Base-by-base conservation (phyloP, 2,888 invertebrate species). In the Rhodophaea formosa region DNA sequence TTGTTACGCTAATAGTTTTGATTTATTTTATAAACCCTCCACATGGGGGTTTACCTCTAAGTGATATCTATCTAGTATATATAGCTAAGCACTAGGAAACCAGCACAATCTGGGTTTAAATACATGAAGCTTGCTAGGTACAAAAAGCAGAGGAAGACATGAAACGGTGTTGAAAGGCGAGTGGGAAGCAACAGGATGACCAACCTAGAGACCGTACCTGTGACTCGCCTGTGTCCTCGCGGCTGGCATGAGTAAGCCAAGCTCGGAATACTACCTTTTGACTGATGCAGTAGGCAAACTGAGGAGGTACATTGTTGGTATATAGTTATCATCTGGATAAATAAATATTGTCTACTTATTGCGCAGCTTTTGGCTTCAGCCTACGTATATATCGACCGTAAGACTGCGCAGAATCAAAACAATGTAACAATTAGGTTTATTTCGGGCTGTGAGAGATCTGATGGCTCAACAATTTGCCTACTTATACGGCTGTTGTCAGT, bases 201-300 rank as follows among this genome's bases (percentile, higher is more conserved):
- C 69, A 56, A 62, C 69, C 59, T 64, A 64, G 56, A 66, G 60
- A 75, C 72, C 75, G 64, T 87, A 86, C 86, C 86, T 85, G 75
- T 68, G 61, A 60, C 61, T 68, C 65, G 69, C 66, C 58, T 51
- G 67, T 64, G 51, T 65, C 65, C 67, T 68, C 70, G 65, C 70
- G 74, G 63, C 68, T 86, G 75, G 81, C 82, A 81, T 84, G 83
- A 82, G 68, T 69, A 88, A 88, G 88, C 88, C 70, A 88, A 86
- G 87, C 87, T 75, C 74, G 63, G 70, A 64, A 67, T 70, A 67
- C 67, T 71, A 74, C 7, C 10, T 45, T 15, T 69, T 59, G 65
- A 59, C 57, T 70, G 63, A 61, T 74, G 71, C 75, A 71, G 68
- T 63, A 67, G 68, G 68, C 29, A 43, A 54, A 44, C 23, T 44